Percentiles rank a stretch among this genome's conserved stretches.
Conservation (phyloP, 2,888 invertebrate genomes). For the Camptogramma bilineatum region DNA sequence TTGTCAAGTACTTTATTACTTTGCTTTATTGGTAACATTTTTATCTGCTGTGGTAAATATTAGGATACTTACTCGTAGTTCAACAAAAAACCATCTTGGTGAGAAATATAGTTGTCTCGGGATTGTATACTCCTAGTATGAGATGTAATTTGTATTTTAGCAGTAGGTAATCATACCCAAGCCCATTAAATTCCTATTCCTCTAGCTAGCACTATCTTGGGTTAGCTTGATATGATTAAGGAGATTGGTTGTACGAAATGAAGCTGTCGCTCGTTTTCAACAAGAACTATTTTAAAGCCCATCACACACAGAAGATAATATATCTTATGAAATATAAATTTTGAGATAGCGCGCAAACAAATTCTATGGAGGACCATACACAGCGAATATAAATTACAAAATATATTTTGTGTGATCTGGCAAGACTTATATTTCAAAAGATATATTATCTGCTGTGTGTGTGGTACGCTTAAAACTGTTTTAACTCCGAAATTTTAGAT, state of each 20-base stretch:
- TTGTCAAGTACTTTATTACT: neutral
- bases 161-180: neutral
- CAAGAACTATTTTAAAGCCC: neutral
- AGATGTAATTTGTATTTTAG: neutral
- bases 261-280: neutral
- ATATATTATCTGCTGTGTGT: no score
- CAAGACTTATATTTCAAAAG: no score
- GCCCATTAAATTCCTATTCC: slow-evolving; percentile 1
- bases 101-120: neutral
- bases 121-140: neutral
- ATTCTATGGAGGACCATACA: no score
- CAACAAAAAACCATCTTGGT: no score
- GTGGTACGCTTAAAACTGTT: no score
- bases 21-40: neutral
- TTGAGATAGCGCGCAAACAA: no score
- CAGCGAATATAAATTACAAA: no score
- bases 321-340: no score
- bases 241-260: slow-evolving; percentile 19
- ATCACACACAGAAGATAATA: no score
- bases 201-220: slow-evolving; percentile 9
- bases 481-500: neutral
- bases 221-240: slow-evolving; percentile 10
- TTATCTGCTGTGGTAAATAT: neutral
- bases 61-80: no score
- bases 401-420: no score